A percentile compares a stretch with the other conserved stretches of the same genome.
phyloP scores from a whole-genome alignment of 2,888 invertebrate genomes.

The Nomada hirtipes region DNA sequence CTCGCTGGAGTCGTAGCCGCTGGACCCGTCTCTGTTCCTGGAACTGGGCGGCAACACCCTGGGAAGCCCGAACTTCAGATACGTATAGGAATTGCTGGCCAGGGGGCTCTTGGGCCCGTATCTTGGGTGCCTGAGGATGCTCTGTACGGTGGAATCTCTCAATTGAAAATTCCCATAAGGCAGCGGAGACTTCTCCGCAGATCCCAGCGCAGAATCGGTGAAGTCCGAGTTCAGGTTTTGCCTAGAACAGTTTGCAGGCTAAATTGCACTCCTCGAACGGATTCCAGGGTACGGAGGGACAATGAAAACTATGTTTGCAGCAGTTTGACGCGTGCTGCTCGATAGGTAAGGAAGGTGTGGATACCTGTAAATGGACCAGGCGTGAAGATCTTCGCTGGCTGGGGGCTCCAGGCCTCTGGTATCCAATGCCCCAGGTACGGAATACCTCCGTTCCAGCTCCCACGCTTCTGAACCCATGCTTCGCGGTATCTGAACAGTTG shows the following conservation, averaged over 20 bases:
- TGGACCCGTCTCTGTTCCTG: constrained; percentile 91
- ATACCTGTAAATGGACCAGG: constrained; percentile 97
- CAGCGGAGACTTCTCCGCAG: constrained; percentile 95
- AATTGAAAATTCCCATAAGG: constrained; percentile 98
- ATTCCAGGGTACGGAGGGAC: too few species aligned
- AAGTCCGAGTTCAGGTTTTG: constrained; percentile 98
- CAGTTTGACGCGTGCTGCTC: too few species aligned
- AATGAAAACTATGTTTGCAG: too few species aligned
- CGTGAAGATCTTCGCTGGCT: constrained; percentile 96
- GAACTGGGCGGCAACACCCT: constrained; percentile 92
- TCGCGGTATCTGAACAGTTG: constrained; percentile 55
- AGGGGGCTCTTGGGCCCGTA: constrained; percentile 95
- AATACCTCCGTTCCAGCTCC: constrained; percentile 93
- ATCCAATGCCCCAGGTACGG: constrained; percentile 93
- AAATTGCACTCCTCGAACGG: too few species aligned
- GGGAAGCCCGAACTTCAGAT: constrained; percentile 96
- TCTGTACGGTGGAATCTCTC: constrained; percentile 96
- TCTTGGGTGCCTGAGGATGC: constrained; percentile 94
- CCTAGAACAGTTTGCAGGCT: constrained; percentile 84
- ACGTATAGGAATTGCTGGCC: constrained; percentile 96
- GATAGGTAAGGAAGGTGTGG: constrained; percentile 34
- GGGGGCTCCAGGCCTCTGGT: constrained; percentile 88
- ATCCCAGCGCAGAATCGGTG: constrained; percentile 96
- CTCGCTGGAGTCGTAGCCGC: constrained; percentile 96
- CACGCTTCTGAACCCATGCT: constrained; percentile 86